phyloP scores from a whole-genome alignment of 35 echinoderm and acorn worm genomes.

The Ptychodera flava region DNA sequence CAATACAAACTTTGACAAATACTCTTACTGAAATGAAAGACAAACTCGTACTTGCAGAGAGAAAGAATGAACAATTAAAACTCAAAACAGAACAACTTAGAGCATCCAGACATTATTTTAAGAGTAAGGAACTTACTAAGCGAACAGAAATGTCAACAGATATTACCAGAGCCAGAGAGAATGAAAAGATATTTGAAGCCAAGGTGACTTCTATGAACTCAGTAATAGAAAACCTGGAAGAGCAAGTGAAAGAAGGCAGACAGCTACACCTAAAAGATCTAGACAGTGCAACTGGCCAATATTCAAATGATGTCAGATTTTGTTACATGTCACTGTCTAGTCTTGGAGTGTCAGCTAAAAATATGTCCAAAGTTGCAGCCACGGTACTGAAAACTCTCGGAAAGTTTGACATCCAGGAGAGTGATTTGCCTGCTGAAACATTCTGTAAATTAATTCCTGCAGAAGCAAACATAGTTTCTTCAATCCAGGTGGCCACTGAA shows the following conservation, averaged over 20 bases:
- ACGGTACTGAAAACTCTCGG: background rate
- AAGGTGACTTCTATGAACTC: no score
- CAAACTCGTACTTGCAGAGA: background rate
- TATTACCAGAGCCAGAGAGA: background rate
- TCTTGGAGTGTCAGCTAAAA: background rate
- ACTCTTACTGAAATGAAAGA: background rate
- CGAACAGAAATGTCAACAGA: background rate
- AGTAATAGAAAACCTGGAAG: no score
- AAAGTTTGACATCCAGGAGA: background rate
- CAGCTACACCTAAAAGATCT: no score
- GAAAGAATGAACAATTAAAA: background rate
- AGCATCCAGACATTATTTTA: background rate
- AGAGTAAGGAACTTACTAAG: background rate
- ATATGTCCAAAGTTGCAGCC: background rate
- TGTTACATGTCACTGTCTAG: background rate
- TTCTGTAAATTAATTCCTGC: background rate
- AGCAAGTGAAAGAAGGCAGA: no score
- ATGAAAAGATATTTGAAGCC: no score
- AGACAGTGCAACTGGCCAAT: background rate
- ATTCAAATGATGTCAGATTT: constrained; percentile 1
- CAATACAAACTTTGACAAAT: background rate
- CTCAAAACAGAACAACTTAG: background rate
- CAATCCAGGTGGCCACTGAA: constrained; percentile 7
- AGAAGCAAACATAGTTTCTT: background rate
- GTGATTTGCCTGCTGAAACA: background rate